A percentile compares a stretch with the other conserved stretches of the same genome.
These are phyloP conservation scores for Euspilapteryx auroguttella DNA, from an alignment of 2,888 invertebrate species.

Conservation along the genomic window DNA sequence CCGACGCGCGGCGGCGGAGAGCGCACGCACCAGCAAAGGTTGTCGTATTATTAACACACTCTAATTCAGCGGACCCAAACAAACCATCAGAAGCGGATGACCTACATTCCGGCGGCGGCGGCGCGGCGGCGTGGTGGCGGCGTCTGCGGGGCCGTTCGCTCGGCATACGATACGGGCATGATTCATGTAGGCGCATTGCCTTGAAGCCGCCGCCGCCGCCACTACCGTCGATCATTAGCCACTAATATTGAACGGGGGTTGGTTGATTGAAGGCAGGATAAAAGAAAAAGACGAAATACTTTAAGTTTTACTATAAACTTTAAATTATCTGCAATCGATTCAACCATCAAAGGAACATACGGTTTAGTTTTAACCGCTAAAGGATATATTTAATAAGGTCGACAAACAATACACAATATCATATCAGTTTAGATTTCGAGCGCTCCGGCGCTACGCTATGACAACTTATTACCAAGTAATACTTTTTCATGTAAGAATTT, in stretches of 20 bases:
- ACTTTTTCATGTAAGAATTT: too few relatives aligned
- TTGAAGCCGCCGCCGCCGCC: constrained; percentile 10
- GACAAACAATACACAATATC: too few relatives aligned
- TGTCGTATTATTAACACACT: constrained; percentile 50
- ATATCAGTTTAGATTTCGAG: too few relatives aligned
- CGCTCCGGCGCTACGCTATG: too few relatives aligned
- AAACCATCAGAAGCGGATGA: constrained; percentile 52
- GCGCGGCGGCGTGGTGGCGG: too few relatives aligned
- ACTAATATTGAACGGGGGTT: background rate
- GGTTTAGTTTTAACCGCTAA: too few relatives aligned
- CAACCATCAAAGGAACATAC: too few relatives aligned
- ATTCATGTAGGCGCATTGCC: constrained; percentile 31
- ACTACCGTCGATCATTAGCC: constrained; percentile 7
- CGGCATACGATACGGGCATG: constrained; percentile 29
- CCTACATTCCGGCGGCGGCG: constrained; percentile 43
- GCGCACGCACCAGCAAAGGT: constrained; percentile 34
- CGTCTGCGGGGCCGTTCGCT: constrained; percentile 20
- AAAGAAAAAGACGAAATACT: too few relatives aligned
- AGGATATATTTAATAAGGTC: too few relatives aligned
- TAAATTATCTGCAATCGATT: too few relatives aligned
- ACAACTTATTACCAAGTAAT: too few relatives aligned
- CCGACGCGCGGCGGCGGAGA: constrained; percentile 12
- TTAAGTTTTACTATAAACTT: too few relatives aligned
- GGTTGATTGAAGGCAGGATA: background rate
- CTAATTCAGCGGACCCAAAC: constrained; percentile 57